Evolutionary conservation across 2,888 invertebrate genomes (phyloP), one percentile per base, ranked within the genome.

Genomic region (Papilio gigon): DNA sequence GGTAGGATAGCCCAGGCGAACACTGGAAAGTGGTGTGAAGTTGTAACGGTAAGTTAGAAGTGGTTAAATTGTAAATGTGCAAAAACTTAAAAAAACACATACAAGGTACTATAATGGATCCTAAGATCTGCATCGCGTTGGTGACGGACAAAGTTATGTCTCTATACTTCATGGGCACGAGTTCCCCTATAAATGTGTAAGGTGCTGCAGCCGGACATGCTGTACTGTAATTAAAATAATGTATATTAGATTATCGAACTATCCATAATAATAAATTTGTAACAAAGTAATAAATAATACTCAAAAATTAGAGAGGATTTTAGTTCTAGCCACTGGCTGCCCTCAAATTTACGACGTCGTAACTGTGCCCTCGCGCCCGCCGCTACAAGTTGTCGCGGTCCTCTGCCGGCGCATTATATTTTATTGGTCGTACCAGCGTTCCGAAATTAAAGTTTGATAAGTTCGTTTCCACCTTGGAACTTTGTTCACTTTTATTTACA

Each of bases 1-100:
- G 96, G 96, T 35, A 97, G 90, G 12, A 96, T 91, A 1, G 89
- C 88, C 93, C 95, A 95, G 0, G 95, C 95, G 68, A 95, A 77
- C 50, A 94, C 95, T 94, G 81, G 66, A 84, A 84, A 67, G 47
- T 22, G 22, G 1, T 47, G 20, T 47, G 4, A 47, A 47, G 22
- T 47, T 1, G 22, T 47, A 12, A 47, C 11, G 20, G n/a, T n/a
- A n/a, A n/a, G 4, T 44, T 44, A 44, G 20, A 20, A 20, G 12
- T 4, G 11, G 22, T n/a, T 40, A 20, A 17, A 12, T 6, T 17
- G 17, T 2, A 17, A 44, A 3, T 12, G n/a, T 22, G 22, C 11
- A n/a, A 22, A 22, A 20, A 11, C n/a, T 6, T 4, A 14, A 37
- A 14, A 47, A 61, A 60, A 14, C 71, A 86, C 90, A 89, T 80